Evolutionary conservation across 92 coral and sea anemone species (phyloP), one percentile per base, ranked within the genome.

Genomic region (Actinostola sp.): DNA sequence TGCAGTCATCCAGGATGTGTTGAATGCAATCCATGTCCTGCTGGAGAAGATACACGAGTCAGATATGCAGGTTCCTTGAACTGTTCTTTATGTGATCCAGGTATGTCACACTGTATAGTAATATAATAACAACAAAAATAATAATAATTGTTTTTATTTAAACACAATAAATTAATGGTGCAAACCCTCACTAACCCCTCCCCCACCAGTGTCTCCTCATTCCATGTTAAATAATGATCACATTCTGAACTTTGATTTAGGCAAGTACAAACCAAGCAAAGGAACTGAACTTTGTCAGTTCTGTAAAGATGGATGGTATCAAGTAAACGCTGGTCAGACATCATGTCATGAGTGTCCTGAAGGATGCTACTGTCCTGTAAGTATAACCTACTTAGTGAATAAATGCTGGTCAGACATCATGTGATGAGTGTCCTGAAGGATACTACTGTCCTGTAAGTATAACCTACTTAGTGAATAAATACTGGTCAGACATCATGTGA

Each of bases 291-390:
- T 11, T 5, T 66, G 72, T 66, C 9, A 66, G 32, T 66, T 44
- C 17, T 66, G 72, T 30, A 23, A 66, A 66, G 72, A 45, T 28
- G 72, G 72, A 29, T 66, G 72, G 72, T 66, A 66, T 48, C 72
- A 66, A n/a, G 59, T 16, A 15, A 28, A 28, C 12, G 14, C 24
- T 10, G 98, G 95, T 9, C 87, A 83, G 27, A 77, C 57, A 24
- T 2, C 15, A 2, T 94, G 98, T 50, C 8, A 3, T 4, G 67
- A 72, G 21, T 94, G 98, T 36, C 97, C 98, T 46, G 61, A 41
- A 41, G 81, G 97, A 13, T 76, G 15, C 74, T 91, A 84, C 48
- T 91, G 97, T 66, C 97, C 97, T 26, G 97, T 91, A 66, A 80
- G 97, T 76, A 53, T 9, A 57, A 19, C 15, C 6, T 17, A 4